Evolutionary conservation across 1,140 invertebrate genomes (phyloP).

Genomic region (Papilio polyxenes): DNA sequence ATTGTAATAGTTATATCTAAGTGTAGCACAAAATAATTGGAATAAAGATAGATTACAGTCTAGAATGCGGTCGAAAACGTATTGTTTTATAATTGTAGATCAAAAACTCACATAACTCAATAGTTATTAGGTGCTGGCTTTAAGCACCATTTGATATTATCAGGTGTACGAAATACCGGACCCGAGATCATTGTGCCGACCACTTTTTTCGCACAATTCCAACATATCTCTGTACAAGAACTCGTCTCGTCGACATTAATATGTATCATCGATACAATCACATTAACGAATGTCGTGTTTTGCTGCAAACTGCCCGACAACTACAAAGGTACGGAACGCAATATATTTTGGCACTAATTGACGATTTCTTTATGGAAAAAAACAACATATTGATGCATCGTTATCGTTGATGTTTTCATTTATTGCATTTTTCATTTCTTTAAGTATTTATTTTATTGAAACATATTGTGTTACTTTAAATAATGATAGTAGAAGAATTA

Average conservation of each 20-base stretch:
- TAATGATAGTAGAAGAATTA: background rate
- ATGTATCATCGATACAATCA: slow-evolving; percentile 65
- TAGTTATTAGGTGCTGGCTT: slow-evolving; percentile 24
- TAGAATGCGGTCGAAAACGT: too few relatives aligned
- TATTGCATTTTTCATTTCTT: slow-evolving; percentile 34
- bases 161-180: slow-evolving; percentile 22
- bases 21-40: too few relatives aligned
- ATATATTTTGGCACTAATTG: slow-evolving; percentile 56
- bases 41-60: too few relatives aligned
- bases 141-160: slow-evolving; percentile 10
- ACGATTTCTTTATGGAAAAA: slow-evolving; percentile 54
- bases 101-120: background rate
- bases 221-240: slow-evolving; percentile 50
- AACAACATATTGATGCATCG: slow-evolving; percentile 45
- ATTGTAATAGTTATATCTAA: too few relatives aligned
- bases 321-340: slow-evolving; percentile 59
- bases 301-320: slow-evolving; percentile 49
- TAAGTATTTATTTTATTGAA: background rate
- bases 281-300: slow-evolving; percentile 63
- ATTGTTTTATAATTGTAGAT: too few relatives aligned
- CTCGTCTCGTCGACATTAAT: slow-evolving; percentile 55
- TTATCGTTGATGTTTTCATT: slow-evolving; percentile 54
- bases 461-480: background rate
- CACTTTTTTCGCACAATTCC: slow-evolving; percentile 44
- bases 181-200: slow-evolving; percentile 39